phyloP scores from a whole-genome alignment of 2,888 invertebrate genomes.

The Ptilodon capucinus region DNA sequence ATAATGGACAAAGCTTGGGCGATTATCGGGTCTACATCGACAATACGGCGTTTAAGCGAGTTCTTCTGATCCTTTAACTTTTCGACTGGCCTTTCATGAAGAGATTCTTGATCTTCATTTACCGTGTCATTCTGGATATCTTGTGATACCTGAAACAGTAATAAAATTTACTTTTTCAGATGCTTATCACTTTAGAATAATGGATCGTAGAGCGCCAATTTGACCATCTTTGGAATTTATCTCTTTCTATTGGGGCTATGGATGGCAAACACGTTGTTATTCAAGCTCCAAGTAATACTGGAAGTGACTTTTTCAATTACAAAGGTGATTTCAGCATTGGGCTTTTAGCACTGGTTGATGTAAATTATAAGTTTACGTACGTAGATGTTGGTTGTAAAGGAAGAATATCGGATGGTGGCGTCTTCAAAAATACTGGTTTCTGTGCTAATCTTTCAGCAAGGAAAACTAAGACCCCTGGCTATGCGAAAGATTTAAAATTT shows the following conservation, averaged over 20 bases:
- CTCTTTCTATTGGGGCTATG: slow-evolving; percentile 19
- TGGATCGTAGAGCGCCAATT: slow-evolving; percentile 20
- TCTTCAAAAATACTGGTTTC: slow-evolving; percentile 26
- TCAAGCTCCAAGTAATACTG: slow-evolving; percentile 17
- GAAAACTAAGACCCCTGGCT: slow-evolving; percentile 16
- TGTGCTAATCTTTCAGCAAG: slow-evolving; percentile 18
- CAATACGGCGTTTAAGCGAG: slow-evolving; percentile 21
- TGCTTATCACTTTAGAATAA: slow-evolving; percentile 16
- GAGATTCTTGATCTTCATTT: slow-evolving; percentile 25
- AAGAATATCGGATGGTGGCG: slow-evolving; percentile 20
- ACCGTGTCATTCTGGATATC: slow-evolving; percentile 16
- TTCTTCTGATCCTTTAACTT: slow-evolving; percentile 29
- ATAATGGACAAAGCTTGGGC: slow-evolving; percentile 24
- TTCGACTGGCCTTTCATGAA: slow-evolving; percentile 21
- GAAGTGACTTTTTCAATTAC: slow-evolving; percentile 18
- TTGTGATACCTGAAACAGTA: slow-evolving; percentile 17
- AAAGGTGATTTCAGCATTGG: slow-evolving; percentile 23
- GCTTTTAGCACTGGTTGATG: slow-evolving; percentile 21
- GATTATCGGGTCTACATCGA: slow-evolving; percentile 25
- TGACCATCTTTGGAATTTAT: slow-evolving; percentile 20
- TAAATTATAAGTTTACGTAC: slow-evolving; percentile 23
- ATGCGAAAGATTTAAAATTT: slow-evolving; percentile 20
- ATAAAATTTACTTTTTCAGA: slow-evolving; percentile 17
- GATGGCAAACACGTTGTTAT: slow-evolving; percentile 21
- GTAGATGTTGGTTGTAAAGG: slow-evolving; percentile 24